Evolutionary conservation across 2,888 invertebrate species (phyloP).

Genomic region (Tipula confusa): DNA sequence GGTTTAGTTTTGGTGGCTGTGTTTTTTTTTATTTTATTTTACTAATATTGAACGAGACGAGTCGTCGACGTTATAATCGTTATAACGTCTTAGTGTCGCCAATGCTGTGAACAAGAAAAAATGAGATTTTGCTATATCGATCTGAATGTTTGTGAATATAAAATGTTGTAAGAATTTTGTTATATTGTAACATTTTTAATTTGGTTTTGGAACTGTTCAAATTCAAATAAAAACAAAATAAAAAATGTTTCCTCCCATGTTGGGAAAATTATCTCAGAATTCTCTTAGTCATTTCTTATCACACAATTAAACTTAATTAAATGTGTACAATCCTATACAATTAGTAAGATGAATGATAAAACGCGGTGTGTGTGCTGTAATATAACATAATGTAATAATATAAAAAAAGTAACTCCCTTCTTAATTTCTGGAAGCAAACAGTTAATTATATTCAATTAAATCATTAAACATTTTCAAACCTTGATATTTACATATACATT

Average conservation of each 20-base stretch:
- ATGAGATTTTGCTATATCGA: background rate
- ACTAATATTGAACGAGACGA: background rate
- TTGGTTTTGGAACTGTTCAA: background rate
- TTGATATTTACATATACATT: background rate
- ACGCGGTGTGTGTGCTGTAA: background rate
- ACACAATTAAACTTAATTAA: background rate
- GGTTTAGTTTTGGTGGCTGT: too few species aligned
- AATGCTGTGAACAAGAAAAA: background rate
- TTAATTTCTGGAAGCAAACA: background rate
- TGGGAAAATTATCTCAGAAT: too few species aligned
- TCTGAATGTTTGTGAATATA: background rate
- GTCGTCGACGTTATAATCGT: background rate
- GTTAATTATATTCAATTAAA: slow-evolving; percentile 25
- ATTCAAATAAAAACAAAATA: too few species aligned
- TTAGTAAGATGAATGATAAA: background rate
- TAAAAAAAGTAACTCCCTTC: background rate
- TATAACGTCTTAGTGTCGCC: slow-evolving; percentile 20
- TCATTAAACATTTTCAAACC: background rate
- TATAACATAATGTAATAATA: background rate
- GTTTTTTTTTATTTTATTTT: background rate
- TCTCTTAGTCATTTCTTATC: background rate
- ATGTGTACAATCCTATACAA: background rate
- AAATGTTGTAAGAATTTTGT: background rate
- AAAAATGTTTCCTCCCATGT: too few species aligned
- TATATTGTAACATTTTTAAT: too few species aligned